A percentile compares a stretch with the other conserved stretches of the same genome.
Conservation (phyloP, 2,797 vertebrate species). For the Anas acuta region DNA sequence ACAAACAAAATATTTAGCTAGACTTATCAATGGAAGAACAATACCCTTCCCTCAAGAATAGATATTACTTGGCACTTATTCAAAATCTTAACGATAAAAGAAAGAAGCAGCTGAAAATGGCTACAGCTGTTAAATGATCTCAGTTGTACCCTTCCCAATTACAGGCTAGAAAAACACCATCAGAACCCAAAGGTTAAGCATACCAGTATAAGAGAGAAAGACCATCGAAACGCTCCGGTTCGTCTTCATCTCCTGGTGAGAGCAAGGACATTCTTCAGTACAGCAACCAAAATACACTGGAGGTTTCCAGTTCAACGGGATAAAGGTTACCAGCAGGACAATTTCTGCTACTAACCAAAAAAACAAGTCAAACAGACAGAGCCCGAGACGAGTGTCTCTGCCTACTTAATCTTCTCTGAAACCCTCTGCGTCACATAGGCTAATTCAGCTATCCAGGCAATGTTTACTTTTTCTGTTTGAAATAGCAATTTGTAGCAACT, state of each 20-base stretch:
- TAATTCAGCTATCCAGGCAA: slow-evolving; percentile 68
- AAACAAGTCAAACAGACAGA: slow-evolving; percentile 72
- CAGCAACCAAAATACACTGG: slow-evolving; percentile 38
- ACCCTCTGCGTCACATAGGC: slow-evolving; percentile 73
- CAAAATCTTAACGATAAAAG: neutral
- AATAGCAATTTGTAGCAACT: neutral
- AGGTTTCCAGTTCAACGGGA: slow-evolving; percentile 12
- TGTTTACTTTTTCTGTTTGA: slow-evolving; percentile 5
- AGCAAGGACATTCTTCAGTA: slow-evolving; percentile 82
- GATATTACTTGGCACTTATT: neutral
- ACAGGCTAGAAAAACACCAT: neutral
- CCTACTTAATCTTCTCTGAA: slow-evolving; percentile 85
- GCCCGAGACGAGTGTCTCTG: slow-evolving; percentile 78
- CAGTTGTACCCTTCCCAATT: neutral
- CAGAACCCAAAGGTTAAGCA: slow-evolving; percentile 38
- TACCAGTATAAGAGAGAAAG: slow-evolving; percentile 89
- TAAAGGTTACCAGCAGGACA: slow-evolving; percentile 67
- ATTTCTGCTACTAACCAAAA: slow-evolving; percentile 70
- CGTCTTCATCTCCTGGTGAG: slow-evolving; percentile 77
- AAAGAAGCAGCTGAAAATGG: neutral
- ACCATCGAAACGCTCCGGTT: slow-evolving; percentile 81
- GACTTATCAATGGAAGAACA: neutral
- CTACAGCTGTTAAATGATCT: neutral
- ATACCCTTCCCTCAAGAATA: neutral
- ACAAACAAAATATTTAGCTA: neutral